Evolutionary conservation across 2,888 invertebrate species (phyloP), one percentile per base, ranked within the genome.

Genomic region (Coelinius sp.): DNA sequence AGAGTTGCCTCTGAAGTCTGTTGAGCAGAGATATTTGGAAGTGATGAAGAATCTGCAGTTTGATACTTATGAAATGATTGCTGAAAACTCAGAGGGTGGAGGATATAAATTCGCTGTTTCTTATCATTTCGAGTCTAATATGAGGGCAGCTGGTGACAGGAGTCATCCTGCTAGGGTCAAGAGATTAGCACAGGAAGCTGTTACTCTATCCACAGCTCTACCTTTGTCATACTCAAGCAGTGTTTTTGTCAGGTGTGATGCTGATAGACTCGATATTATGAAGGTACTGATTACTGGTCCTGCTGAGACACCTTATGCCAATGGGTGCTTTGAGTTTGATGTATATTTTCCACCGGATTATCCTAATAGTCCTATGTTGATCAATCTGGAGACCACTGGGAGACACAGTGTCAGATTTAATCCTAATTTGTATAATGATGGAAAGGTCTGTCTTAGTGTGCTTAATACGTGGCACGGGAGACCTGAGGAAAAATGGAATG

Each of bases 401-500:
- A 94, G 93, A 78, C 96, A 95, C 86, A 94, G 94, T 27, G 95
- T 97, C 83, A 92, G 97, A 76, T 97, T 97, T 88, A 97, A 97
- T 91, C 97, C 97, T 75, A 97, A 97, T 91, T 91, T 97, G 68
- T 97, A 97, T 89, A 95, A 96, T 90, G 97, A 97, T 89, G 97
- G 97, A 77, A 97, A 97, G 91, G 95, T 95, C 74, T 98, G 97
- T 88, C 93, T 98, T 85, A 97, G 97, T 79, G 96, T 98, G 77
- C 90, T 98, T 77, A 97, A 97, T 89, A 98, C 97, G 1, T 98
- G 97, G 97, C 97, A 97, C 88, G 97, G 97, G 6, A 90, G 97
- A 68, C 97, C 97, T 24, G 97, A 97, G 89, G 98, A 98, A 89
- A 97, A 97, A 88, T 98, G 97, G 97, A 97, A 97, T 89, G 94